These are phyloP conservation scores for Augochlorella aurata DNA, from an alignment of 2,888 invertebrate genomes.

Conservation along the genomic window DNA sequence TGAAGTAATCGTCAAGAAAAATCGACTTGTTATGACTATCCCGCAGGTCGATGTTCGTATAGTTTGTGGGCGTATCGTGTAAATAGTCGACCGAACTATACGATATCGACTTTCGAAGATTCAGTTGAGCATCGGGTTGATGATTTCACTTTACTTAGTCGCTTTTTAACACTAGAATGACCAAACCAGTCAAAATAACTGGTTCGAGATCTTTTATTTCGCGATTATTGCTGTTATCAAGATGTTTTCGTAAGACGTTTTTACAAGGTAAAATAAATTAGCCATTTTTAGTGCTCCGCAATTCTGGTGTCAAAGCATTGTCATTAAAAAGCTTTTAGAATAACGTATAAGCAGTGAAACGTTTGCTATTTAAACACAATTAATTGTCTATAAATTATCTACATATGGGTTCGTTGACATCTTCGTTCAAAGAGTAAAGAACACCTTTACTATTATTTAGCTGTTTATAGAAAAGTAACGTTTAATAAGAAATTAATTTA, in stretches of 20 bases:
- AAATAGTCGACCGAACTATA: slow-evolving; percentile 10
- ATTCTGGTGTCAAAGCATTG: too few relatives aligned
- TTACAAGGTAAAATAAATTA: too few relatives aligned
- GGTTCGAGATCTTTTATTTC: background rate
- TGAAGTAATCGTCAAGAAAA: background rate
- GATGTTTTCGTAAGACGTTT: background rate
- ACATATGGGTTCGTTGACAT: too few relatives aligned
- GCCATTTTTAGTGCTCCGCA: too few relatives aligned
- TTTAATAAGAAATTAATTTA: too few relatives aligned
- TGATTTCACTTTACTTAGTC: background rate
- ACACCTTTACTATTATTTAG: background rate
- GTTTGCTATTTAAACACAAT: too few relatives aligned
- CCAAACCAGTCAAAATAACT: background rate
- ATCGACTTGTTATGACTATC: background rate
- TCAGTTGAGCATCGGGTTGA: background rate
- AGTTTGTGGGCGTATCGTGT: background rate
- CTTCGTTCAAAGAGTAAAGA: too few relatives aligned
- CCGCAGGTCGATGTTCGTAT: background rate
- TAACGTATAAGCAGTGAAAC: too few relatives aligned
- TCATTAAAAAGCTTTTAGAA: too few relatives aligned
- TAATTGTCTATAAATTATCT: too few relatives aligned
- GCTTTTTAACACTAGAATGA: background rate
- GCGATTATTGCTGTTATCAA: background rate
- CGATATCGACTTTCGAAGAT: background rate
- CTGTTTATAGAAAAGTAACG: too few relatives aligned